Evolutionary conservation across 2,797 vertebrate species (phyloP), one percentile per base, ranked within the genome.

Genomic region (Vipera latastei): DNA sequence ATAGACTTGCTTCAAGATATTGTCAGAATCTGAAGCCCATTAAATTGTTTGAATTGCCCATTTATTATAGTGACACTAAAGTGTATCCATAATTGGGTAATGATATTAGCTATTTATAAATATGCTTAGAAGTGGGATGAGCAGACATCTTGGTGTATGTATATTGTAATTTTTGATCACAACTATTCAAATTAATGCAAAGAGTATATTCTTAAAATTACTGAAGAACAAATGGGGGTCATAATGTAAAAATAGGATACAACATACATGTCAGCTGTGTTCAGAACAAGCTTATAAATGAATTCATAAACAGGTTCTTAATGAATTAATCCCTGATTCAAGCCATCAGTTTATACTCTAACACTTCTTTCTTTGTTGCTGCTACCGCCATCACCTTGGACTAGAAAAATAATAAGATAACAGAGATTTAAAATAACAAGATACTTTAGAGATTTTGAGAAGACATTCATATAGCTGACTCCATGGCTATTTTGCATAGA

Each of bases 401-500:
- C 59, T 91, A 55, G 48, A 90, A 69, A 78, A 78, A 78, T 78
- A 90, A 90, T 22, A 59, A 59, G 57, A 57, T 5, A 25, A 25
- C 73, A 44, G 20, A 69, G 28, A 16, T 69, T 69, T 69, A 6
- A 69, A 69, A 69, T 32, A 69, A 32, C 2, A 32, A 69, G 8
- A 78, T 44, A 78, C 18, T 59, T 59, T 59, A 78, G 73, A 78
- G 18, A 44, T 44, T 90, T 88, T 90, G 51, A 73, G 89, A 26
- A 90, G 56, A 20, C 53, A 65, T 65, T 89, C 26, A 99, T 98
- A 93, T 98, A 99, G 95, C 98, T 99, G 95, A 98, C 99, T 98
- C 99, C 99, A 95, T 98, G 98, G 91, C 98, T 98, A 97, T 99
- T 98, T 99, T 97, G 98, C 98, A 97, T 98, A 98, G 94, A 97